Evolutionary conservation across 2,797 vertebrate genomes (phyloP), one percentile per base, ranked within the genome.

Genomic region (Leptodactylus fallax): DNA sequence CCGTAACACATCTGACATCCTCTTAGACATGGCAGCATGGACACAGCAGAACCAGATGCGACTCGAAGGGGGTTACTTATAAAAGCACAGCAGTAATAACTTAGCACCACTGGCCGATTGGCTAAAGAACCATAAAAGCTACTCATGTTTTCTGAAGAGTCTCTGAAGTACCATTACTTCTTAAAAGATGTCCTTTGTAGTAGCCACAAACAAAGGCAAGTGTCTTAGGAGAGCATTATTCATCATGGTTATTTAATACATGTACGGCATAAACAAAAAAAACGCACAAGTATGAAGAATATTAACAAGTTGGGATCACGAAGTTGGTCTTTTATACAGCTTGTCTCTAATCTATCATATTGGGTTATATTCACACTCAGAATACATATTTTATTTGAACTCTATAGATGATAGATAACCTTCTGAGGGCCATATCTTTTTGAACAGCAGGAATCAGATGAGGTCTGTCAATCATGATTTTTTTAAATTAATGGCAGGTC

Each of bases 1-100:
- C 16, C 60, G 82, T 85, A 85, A 89, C 87, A 82, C 87, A 85
- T 83, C 88, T 86, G 88, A 89, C 88, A 89, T 86, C 67, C 36
- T 89, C 81, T 83, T 56, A 82, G 84, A 86, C 71, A 82, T 67
- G 79, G 61, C 84, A 51, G 79, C 27, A 58, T 56, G 63, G 79
- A 51, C 27, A 60, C 67, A 27, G 71, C 76, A 78, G 72, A 77
- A 72, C 79, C 79, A 86, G 84, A 83, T 82, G 88, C 55, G 45
- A 72, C 72, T 71, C 23, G 69, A 56, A 83, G 60, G 71, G 71
- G 79, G 71, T 60, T 65, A 71, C 55, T 78, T 83, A 76, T 47
- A 86, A 89, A 89, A 82, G 71, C 79, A 69, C 84, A 86, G 72
- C 45, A 89, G 84, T 83, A 65, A 77, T 85, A 82, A 82, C 51